A percentile compares a stretch with the other conserved stretches of the same genome.
phyloP scores from a whole-genome alignment of 2,797 vertebrate genomes.

The Danionella dracula region DNA sequence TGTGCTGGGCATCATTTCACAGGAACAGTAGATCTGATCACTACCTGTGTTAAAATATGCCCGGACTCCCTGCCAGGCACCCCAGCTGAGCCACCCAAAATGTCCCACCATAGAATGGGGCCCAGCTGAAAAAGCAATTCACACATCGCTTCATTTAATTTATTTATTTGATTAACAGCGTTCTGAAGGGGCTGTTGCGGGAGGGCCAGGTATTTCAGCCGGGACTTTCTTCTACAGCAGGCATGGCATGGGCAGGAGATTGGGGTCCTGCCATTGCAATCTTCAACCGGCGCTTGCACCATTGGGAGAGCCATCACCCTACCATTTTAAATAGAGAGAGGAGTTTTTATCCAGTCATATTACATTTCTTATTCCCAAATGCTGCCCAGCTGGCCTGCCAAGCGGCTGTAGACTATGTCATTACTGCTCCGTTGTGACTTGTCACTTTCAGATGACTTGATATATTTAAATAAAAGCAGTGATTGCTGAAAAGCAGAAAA shows the following conservation, averaged over 20 bases:
- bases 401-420: constrained; percentile 77
- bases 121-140: constrained; percentile 70
- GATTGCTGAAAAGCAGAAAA: constrained; percentile 53
- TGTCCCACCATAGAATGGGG: constrained; percentile 62
- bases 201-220: constrained; percentile 58
- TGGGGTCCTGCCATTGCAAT: constrained; percentile 67
- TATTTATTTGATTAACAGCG: constrained; percentile 78
- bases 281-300: constrained; percentile 64
- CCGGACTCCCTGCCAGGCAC: constrained; percentile 62
- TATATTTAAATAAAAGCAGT: constrained; percentile 75
- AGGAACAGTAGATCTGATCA: constrained; percentile 10
- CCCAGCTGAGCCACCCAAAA: constrained; percentile 56
- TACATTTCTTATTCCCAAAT: constrained; percentile 59
- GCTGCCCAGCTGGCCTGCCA: constrained; percentile 66
- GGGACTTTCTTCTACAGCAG: constrained; percentile 53
- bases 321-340: constrained; percentile 51
- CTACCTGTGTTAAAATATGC: constrained; percentile 40
- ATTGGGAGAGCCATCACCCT: constrained; percentile 44
- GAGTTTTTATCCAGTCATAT: constrained; percentile 46
- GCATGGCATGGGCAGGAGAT: constrained; percentile 61
- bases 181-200: constrained; percentile 37
- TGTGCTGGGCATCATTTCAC: constrained; percentile 19
- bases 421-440: constrained; percentile 77
- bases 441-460: constrained; percentile 71
- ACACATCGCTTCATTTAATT: constrained; percentile 77